Evolutionary conservation across 2,888 invertebrate species (phyloP), one percentile per base, ranked within the genome.

Genomic region (Junonia oenone): DNA sequence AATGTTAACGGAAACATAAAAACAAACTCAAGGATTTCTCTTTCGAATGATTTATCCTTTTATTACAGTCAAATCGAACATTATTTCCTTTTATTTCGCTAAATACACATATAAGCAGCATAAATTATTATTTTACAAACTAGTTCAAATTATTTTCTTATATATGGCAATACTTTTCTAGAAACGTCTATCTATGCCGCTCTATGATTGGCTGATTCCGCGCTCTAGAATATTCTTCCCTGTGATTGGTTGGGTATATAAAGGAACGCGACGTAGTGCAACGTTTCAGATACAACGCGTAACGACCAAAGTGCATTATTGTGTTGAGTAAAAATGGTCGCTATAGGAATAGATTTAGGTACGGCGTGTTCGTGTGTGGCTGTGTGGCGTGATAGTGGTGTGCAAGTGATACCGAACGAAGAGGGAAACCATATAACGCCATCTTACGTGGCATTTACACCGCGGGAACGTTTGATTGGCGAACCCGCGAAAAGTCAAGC

Each of bases 301-400:
- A 6, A 51, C 8, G 38, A 47, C 51, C 13, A 22, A 33, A 26
- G 38, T 22, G 40, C 35, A 14, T 48, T 29, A 51, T 19, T 33
- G 46, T 37, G 22, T 26, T 19, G 11, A 43, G 47, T 29, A 22
- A 69, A 62, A 61, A 86, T 86, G 86, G 80, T 73, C 48, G 80
- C 77, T 6, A 69, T 87, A 0, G 86, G 85, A 0, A 84, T 87
- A 6, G 85, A 86, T 68, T 76, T 87, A 51, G 87, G 87, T 4
- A 84, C 83, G 1, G 73, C 81, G 19, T 75, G 71, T 62, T 77
- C 76, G 17, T 83, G 85, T 67, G 83, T 78, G 37, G 83, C 83
- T 1, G 75, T 83, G n/a, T 85, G 81, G 79, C 69, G 68, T 8
- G 58, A 81, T 26, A 78, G 78, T 0, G 58, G 51, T 52, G 76